Base-by-base conservation (phyloP, 2,797 vertebrate genomes). In the Tamandua tetradactyla region DNA sequence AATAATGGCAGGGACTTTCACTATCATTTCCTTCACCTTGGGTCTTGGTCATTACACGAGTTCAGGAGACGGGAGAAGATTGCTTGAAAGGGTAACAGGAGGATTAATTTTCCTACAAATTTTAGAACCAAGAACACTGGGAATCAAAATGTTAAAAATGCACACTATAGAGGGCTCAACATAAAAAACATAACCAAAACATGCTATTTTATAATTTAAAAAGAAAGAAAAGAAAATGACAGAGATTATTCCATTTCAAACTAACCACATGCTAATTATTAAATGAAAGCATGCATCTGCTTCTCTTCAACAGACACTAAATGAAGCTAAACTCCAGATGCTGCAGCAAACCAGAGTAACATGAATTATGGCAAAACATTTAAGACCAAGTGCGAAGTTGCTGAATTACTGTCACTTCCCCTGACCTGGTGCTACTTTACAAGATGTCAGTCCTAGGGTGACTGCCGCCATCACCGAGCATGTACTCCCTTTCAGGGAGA, bases 301-400 rank as follows among this genome's bases (percentile, higher is more conserved):
- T 94, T 79, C 84, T 71, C 49, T 80, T 95, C 75, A 91, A 78
- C 75, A 94, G 52, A 75, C 37, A 89, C 44, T 68, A 64, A 85
- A 74, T 32, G 47, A 93, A 76, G 57, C 66, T 86, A 83, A 91
- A 78, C 66, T 87, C 23, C 30, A 84, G 47, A 80, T 32, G 74
- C 57, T 40, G 9, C 9, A 40, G 40, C 44, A 80, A 96, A 96
- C 88, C 14, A n/a, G 8, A 23, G 4, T 7, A 55, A 30, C 71
- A 84, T 5, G 2, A 91, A 91, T 80, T 59, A 30, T 25, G 74
- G 17, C 40, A 90, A 84, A 88, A 62, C 23, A 52, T 78, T 57
- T 79, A 87, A 76, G n/a, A 52, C 86, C 49, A 37, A 17, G 55
- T 52, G 55, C 30, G 14, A 85, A 72, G 47, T 72, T 93, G 18